Conservation (phyloP, 92 coral and sea anemone genomes). For the Montipora capitata region DNA sequence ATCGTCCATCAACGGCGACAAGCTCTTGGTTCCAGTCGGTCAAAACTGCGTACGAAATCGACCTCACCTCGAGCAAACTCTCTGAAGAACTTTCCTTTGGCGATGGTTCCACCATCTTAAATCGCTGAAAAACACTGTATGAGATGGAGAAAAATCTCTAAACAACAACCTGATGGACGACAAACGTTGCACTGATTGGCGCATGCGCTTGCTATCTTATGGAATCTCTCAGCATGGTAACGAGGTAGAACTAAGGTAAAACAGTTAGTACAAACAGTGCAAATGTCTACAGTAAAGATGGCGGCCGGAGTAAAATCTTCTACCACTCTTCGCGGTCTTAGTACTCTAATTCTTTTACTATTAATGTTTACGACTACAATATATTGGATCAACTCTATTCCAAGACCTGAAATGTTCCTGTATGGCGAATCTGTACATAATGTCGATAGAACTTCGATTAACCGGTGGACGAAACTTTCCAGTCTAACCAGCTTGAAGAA, state of each 20-base stretch:
- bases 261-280: no score
- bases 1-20: neutral
- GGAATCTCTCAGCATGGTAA: constrained; percentile 18
- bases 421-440: no score
- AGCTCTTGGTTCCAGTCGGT: neutral
- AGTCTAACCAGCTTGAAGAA: no score
- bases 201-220: constrained; percentile 15
- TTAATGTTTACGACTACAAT: no score
- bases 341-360: no score
- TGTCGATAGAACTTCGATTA: no score
- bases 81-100: neutral
- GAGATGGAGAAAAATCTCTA: neutral
- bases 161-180: neutral
- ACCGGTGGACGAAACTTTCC: no score
- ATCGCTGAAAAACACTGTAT: neutral
- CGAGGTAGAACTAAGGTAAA: constrained; percentile 26
- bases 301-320: no score
- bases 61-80: neutral
- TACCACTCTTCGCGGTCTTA: no score
- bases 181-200: constrained; percentile 13
- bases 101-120: neutral
- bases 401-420: no score
- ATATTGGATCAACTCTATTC: no score
- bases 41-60: neutral
- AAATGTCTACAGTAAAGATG: no score